phyloP scores from a whole-genome alignment of 1,140 invertebrate species.

The Diachasma alloeum region DNA sequence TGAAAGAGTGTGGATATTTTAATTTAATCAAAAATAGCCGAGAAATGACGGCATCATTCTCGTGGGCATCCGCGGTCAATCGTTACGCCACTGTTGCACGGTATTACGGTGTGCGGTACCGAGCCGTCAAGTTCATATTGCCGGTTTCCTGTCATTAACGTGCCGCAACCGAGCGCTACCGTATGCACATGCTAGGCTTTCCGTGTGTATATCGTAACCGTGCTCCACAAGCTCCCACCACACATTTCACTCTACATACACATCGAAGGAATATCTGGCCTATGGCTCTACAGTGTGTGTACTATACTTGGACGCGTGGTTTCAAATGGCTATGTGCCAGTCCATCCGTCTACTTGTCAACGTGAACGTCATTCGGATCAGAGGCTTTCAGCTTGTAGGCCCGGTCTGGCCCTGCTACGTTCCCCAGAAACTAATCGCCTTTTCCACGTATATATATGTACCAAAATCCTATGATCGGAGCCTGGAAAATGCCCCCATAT shows the following conservation, averaged over 20 bases:
- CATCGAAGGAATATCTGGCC: background rate
- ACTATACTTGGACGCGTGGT: slow-evolving; percentile 6
- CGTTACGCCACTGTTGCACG: slow-evolving; percentile 50
- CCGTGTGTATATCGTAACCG: slow-evolving; percentile 24
- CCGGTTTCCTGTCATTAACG: slow-evolving; percentile 65
- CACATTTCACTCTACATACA: background rate
- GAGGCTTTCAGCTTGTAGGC: background rate
- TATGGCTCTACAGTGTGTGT: background rate
- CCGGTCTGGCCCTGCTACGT: background rate
- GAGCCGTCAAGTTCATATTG: slow-evolving; percentile 65
- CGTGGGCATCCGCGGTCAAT: slow-evolving; percentile 46
- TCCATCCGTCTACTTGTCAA: slow-evolving; percentile 12
- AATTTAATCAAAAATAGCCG: background rate
- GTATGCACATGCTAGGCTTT: slow-evolving; percentile 24
- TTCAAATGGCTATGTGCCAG: slow-evolving; percentile 4
- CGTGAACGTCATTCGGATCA: slow-evolving; percentile 14
- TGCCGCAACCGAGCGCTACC: slow-evolving; percentile 46
- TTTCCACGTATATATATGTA: background rate
- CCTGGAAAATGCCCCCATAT: background rate
- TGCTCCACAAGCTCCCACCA: background rate
- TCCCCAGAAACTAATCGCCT: background rate
- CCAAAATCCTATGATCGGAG: background rate
- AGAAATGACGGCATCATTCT: slow-evolving; percentile 21
- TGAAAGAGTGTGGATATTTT: background rate
- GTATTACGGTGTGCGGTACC: slow-evolving; percentile 50